Base-by-base conservation (phyloP, 2,888 invertebrate species). In the Spilosoma lubricipeda region DNA sequence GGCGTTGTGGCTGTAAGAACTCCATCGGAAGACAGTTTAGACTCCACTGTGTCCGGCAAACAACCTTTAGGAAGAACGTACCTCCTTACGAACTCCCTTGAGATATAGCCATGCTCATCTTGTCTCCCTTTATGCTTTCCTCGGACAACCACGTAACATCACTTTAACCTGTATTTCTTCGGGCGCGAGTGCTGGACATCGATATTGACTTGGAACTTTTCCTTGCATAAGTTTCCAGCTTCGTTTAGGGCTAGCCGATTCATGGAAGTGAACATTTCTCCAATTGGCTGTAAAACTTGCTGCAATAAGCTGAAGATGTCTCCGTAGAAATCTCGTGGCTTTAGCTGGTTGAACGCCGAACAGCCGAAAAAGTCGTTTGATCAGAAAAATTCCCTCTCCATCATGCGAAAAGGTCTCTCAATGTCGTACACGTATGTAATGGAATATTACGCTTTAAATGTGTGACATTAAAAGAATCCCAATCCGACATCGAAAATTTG, bases 81-180 rank as follows among this genome's bases (percentile, higher is more conserved):
- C 70, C 97, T 96, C 64, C 98, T 96, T 5, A 97, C 95, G 83
- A 98, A 98, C 83, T 97, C 97, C 70, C 98, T 96, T 0, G 97
- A 97, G 59, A 98, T 96, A 79, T 96, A 97, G 0, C 98, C 98
- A 85, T 97, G 97, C 18, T 97, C 96, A 81, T 98, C 98, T 73
- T 96, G 95, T 84, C 97, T 97, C 85, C 98, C 98, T 81, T 98
- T 97, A 83, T 98, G 98, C 87, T 97, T 98, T 0, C 97, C 98
- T 89, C 98, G 97, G 4, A 98, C 95, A 1, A 97, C 94, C 13
- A 98, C 96, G 18, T 95, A 94, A 56, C 97, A 97, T 93, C 0
- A 97, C 97, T 90, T 97, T 98, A 0, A 98, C 98, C 3, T 95
- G 96, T 30, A 98, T 96, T 90, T 98, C 98, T 67, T 97, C 96